These are phyloP conservation scores for Upupa epops DNA, from an alignment of 2,113 vertebrate species.

Conservation along the genomic window DNA sequence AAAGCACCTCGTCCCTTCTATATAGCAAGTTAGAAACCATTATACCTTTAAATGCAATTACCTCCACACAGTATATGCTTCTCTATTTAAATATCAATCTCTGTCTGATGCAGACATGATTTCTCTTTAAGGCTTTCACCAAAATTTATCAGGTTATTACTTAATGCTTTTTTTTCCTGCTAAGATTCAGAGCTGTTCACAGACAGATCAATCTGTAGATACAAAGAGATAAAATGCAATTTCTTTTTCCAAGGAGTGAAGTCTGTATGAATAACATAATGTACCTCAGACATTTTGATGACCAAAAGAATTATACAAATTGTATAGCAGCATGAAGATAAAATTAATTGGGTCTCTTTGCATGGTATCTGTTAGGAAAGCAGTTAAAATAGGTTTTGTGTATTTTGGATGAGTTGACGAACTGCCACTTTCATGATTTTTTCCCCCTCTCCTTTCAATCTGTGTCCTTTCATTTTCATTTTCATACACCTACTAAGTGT, in stretches of 20 bases:
- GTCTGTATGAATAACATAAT: constrained; percentile 13
- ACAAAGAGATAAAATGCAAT: constrained; percentile 39
- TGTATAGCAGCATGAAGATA: constrained; percentile 54
- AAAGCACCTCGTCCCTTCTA: not conserved
- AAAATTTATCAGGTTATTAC: constrained; percentile 7
- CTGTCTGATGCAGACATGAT: not conserved
- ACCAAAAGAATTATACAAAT: constrained; percentile 49
- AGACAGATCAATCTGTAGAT: constrained; percentile 31
- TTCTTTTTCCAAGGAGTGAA: constrained; percentile 31
- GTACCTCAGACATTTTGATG: constrained; percentile 42
- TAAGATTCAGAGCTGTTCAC: constrained; percentile 10
- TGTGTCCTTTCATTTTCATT: constrained; percentile 74
- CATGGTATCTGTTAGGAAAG: constrained; percentile 41
- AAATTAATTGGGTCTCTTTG: constrained; percentile 61
- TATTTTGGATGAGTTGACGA: constrained; percentile 50
- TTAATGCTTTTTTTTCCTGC: not conserved
- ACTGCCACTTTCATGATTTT: constrained; percentile 49
- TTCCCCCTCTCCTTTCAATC: not conserved
- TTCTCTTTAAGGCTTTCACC: constrained; percentile 26
- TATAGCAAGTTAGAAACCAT: not conserved
- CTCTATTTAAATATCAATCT: not conserved
- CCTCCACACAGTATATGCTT: not conserved
- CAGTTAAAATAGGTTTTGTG: constrained; percentile 52
- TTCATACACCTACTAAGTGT: constrained; percentile 79
- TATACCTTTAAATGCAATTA: not conserved